A percentile compares a stretch with the other conserved stretches of the same genome.
phyloP scores from a whole-genome alignment of 1,140 invertebrate genomes.

The Aphis gossypii region DNA sequence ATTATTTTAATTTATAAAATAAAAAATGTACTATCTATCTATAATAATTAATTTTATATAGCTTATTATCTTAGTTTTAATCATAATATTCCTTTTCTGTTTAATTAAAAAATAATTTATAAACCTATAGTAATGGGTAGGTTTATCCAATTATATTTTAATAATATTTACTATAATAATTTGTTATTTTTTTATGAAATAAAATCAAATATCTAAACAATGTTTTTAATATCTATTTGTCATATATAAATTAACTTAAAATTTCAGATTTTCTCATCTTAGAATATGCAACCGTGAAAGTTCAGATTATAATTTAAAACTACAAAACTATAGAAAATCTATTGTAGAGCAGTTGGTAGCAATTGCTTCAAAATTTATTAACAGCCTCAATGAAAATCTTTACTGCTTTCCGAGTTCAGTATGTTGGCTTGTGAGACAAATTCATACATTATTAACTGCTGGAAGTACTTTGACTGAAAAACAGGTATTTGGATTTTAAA shows the following conservation, averaged over 20 bases:
- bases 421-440: conserved; percentile 79
- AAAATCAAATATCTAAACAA: background rate
- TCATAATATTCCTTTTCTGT: too few species aligned
- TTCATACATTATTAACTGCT: conserved; percentile 75
- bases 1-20: too few species aligned
- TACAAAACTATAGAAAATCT: conserved; percentile 78
- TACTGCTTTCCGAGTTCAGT: conserved; percentile 89
- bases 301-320: conserved; percentile 74
- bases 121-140: too few species aligned
- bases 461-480: conserved; percentile 70
- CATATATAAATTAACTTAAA: background rate
- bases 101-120: too few species aligned
- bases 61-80: too few species aligned
- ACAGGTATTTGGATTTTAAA: conserved; percentile 66
- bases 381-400: conserved; percentile 85
- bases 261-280: conserved; percentile 50
- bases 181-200: background rate
- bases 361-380: conserved; percentile 83
- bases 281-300: conserved; percentile 62
- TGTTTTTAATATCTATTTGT: background rate
- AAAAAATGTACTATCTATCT: too few species aligned
- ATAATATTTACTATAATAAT: background rate
- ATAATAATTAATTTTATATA: too few species aligned
- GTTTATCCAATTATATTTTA: too few species aligned
- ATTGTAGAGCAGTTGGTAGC: conserved; percentile 82